Percentiles rank a stretch among this genome's conserved stretches.
These are phyloP conservation scores for Calameuta idolon DNA, from an alignment of 2,888 invertebrate genomes.

Conservation along the genomic window DNA sequence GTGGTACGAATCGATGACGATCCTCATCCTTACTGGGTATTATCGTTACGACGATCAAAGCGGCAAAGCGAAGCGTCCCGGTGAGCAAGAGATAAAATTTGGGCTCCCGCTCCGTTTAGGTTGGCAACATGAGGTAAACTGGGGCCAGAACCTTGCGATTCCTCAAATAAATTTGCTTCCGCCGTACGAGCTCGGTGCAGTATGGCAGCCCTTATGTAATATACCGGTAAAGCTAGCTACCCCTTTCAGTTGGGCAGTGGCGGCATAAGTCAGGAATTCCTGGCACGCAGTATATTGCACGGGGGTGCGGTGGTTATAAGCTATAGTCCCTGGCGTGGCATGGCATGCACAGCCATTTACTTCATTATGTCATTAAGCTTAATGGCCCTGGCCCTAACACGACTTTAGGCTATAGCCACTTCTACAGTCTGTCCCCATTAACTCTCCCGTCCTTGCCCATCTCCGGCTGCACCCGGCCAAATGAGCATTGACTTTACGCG, in stretches of 20 bases:
- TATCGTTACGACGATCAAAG: neutral
- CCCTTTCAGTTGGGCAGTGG: constrained; percentile 54
- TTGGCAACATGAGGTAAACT: neutral
- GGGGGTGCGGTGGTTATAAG: constrained; percentile 62
- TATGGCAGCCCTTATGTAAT: constrained; percentile 17
- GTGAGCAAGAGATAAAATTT: neutral
- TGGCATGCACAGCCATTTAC: constrained; percentile 67
- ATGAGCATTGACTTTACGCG: constrained; percentile 58
- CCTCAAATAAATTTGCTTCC: constrained; percentile 41
- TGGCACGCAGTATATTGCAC: constrained; percentile 66
- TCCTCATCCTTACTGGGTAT: neutral
- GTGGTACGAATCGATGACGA: neutral
- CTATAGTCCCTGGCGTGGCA: constrained; percentile 60
- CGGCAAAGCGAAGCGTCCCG: neutral
- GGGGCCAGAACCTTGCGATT: constrained; percentile 9
- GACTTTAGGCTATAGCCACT: constrained; percentile 63
- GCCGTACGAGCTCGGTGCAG: constrained; percentile 29
- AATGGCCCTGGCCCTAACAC: constrained; percentile 66
- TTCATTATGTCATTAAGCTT: constrained; percentile 68
- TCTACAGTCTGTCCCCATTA: constrained; percentile 62
- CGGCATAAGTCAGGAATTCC: constrained; percentile 65
- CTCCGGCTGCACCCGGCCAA: constrained; percentile 25
- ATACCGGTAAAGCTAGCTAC: constrained; percentile 47
- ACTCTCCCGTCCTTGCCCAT: constrained; percentile 37
- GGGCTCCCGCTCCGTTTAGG: neutral